Conservation (phyloP, 1,140 invertebrate species). For the Hycleus cichorii region DNA sequence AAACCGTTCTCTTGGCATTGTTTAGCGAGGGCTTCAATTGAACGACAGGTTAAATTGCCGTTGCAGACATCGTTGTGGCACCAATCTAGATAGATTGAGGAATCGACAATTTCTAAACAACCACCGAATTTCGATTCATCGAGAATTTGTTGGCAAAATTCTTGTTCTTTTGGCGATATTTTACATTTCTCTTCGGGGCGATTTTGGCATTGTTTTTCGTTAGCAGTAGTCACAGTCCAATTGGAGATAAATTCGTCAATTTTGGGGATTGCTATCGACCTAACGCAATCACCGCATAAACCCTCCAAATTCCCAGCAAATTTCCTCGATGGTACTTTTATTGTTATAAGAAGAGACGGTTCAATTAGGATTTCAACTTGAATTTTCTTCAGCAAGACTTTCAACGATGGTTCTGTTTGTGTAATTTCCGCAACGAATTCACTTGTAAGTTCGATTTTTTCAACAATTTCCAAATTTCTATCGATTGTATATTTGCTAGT, state of each 20-base stretch:
- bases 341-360: conserved; percentile 35
- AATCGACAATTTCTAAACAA: conserved; percentile 66
- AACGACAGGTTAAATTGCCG: conserved; percentile 48
- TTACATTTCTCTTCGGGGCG: conserved; percentile 44
- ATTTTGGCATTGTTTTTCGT: conserved; percentile 20
- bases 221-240: conserved; percentile 42
- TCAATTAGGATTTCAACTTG: conserved; percentile 43
- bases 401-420: conserved; percentile 36
- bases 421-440: conserved; percentile 36
- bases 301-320: conserved; percentile 68
- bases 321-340: conserved; percentile 61
- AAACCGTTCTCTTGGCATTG: conserved; percentile 60
- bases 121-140: conserved; percentile 55
- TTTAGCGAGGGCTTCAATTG: conserved; percentile 63
- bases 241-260: conserved; percentile 51
- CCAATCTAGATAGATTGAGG: conserved; percentile 53
- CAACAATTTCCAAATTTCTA: conserved; percentile 28
- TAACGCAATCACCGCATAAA: conserved; percentile 68
- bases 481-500: conserved; percentile 44
- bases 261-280: conserved; percentile 47
- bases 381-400: conserved; percentile 38
- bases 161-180: conserved; percentile 43
- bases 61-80: conserved; percentile 63
- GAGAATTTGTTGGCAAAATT: conserved; percentile 58
- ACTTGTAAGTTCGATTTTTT: conserved; percentile 35